Base-by-base conservation (phyloP, 37 sponge, comb jelly and placozoan genomes). In the Eunapius fragilis region DNA sequence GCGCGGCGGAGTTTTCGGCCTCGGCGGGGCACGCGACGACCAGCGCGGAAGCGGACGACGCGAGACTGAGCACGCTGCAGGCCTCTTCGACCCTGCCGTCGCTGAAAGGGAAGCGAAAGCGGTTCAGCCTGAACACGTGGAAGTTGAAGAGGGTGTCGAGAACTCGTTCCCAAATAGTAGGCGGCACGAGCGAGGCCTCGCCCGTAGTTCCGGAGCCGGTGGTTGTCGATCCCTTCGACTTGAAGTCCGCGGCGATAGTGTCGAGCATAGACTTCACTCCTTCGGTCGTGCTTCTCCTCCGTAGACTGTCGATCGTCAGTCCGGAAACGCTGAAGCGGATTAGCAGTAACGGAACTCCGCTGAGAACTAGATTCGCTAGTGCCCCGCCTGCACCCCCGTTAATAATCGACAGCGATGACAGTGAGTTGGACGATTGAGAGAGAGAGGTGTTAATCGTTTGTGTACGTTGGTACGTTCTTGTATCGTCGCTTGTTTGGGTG, bases 361-460 rank as follows among this genome's bases (percentile, higher is more conserved):
- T 25, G 25, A 37, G 75, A 31, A 75, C 75, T 37, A 75, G 75
- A 75, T 37, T 32, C 36, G 75, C 35, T 75, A 36, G 35, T 36
- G 32, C 75, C 3, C 35, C 31, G 0, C 35, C 27, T 7, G 25
- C 35, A 37, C 31, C 25, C 19, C 58, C 77, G 0, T 80, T 90
- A 82, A 90, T 25, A 2, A 86, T 82, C 2, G 91, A 90, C 25
- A 69, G 78, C 45, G 91, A 90, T 33, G 82, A 90, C 78, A 82
- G 86, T 80, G 90, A 85, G 69, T 70, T 84, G 41, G 84, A 89
- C 38, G 84, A 89, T 28, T 58, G 58, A 58, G 58, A 58, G 22
- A 6, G 3, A 4, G 58, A 58, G 14, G 14, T 19, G 58, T 58
- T 58, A 58, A 58, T 58, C 58, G 58, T 58, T 11, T 58, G 58